Evolutionary conservation across 2,888 invertebrate genomes (phyloP).

Genomic region (Caenorhabditis becei): DNA sequence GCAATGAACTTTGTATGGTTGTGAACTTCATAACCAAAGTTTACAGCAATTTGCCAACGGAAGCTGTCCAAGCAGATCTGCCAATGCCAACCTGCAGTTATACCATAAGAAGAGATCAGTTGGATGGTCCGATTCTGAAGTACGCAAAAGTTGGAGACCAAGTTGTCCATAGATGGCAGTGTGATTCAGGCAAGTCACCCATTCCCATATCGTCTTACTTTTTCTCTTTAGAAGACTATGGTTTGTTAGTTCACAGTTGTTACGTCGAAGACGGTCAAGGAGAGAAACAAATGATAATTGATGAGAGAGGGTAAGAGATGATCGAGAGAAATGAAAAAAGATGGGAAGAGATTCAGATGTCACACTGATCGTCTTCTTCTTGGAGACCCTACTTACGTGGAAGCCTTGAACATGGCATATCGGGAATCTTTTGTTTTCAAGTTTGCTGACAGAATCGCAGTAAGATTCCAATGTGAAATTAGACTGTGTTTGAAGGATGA

Average conservation of each 20-base stretch:
- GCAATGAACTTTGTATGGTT: too few species aligned
- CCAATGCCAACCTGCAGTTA: conserved; percentile 81
- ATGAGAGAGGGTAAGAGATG: conserved; percentile 77
- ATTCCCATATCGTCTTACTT: neutral
- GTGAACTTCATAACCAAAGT: neutral
- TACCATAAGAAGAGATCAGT: conserved; percentile 80
- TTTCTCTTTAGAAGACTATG: conserved; percentile 77
- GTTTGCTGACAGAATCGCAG: conserved; percentile 80
- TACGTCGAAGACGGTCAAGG: conserved; percentile 82
- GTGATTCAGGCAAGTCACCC: conserved; percentile 73
- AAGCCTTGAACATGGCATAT: conserved; percentile 81
- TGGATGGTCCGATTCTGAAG: conserved; percentile 79
- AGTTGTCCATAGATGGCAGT: conserved; percentile 82
- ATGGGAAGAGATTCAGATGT: conserved; percentile 72
- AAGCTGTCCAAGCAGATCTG: conserved; percentile 73
- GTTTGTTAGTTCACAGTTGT: conserved; percentile 81
- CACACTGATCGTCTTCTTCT: conserved; percentile 79
- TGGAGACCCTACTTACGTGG: conserved; percentile 81
- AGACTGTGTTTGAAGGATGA: conserved; percentile 80
- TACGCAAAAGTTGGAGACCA: conserved; percentile 81
- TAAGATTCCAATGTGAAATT: conserved; percentile 81
- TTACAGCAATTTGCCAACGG: conserved; percentile 79
- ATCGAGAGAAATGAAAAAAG: neutral
- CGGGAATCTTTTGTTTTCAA: conserved; percentile 82
- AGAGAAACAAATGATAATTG: conserved; percentile 78